A percentile compares a stretch with the other conserved stretches of the same genome.
These are phyloP conservation scores for Oppia nitens DNA, from an alignment of 1,140 invertebrate species.

Conservation along the genomic window DNA sequence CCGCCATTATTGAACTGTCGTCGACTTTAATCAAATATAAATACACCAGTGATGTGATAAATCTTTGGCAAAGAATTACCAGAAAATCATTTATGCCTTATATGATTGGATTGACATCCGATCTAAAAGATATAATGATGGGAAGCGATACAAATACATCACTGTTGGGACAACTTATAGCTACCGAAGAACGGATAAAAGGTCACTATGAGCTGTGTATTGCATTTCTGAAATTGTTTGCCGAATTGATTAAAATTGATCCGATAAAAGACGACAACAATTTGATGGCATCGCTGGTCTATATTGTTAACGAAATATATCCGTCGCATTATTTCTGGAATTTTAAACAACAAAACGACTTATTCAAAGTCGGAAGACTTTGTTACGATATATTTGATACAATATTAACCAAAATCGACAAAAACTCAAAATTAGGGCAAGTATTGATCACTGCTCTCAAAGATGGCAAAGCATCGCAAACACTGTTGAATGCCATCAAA, in stretches of 20 bases:
- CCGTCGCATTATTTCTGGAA: slow-evolving; percentile 31
- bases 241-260: slow-evolving; percentile 23
- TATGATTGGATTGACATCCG: slow-evolving; percentile 22
- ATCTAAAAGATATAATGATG: slow-evolving; percentile 20
- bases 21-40: neutral
- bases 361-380: slow-evolving; percentile 26
- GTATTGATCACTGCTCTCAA: slow-evolving; percentile 29
- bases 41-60: neutral
- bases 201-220: slow-evolving; percentile 29
- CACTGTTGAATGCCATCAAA: slow-evolving; percentile 29
- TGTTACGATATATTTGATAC: slow-evolving; percentile 19
- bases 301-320: slow-evolving; percentile 30
- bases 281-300: slow-evolving; percentile 27
- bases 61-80: slow-evolving; percentile 27
- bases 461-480: slow-evolving; percentile 28
- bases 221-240: slow-evolving; percentile 29
- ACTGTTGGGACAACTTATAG: slow-evolving; percentile 28
- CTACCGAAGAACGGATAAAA: slow-evolving; percentile 27
- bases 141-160: slow-evolving; percentile 29
- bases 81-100: slow-evolving; percentile 29
- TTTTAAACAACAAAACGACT: slow-evolving; percentile 23
- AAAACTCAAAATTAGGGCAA: slow-evolving; percentile 21
- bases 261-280: slow-evolving; percentile 21
- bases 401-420: slow-evolving; percentile 16
- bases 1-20: slow-evolving; percentile 4